Evolutionary conservation across 2,797 vertebrate species (phyloP).

Genomic region (Botia almorhae): DNA sequence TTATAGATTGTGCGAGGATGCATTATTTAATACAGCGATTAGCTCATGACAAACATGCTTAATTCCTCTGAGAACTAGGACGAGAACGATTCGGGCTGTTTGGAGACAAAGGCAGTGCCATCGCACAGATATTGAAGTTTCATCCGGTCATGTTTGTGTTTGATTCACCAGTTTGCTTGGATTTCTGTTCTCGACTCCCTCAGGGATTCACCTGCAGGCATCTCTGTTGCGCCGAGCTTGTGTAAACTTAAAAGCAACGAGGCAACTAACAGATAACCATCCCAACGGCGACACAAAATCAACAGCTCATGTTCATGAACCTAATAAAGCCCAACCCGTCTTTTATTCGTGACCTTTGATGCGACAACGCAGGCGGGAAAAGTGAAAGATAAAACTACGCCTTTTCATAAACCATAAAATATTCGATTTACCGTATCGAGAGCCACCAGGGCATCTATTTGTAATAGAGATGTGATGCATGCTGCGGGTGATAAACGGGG

Average conservation of each 20-base stretch:
- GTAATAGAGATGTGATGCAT: conserved; percentile 73
- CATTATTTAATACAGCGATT: conserved; percentile 78
- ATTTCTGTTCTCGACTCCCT: not conserved
- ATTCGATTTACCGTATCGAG: conserved; percentile 82
- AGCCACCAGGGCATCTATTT: conserved; percentile 73
- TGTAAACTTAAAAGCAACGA: conserved; percentile 9
- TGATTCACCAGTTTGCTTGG: not conserved
- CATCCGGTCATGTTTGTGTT: not conserved
- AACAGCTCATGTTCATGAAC: conserved; percentile 67
- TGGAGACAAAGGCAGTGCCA: not conserved
- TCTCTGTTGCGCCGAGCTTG: too few species aligned
- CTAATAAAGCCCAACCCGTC: conserved; percentile 74
- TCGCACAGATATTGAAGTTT: conserved; percentile 1
- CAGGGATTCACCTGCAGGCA: not conserved
- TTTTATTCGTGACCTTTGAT: conserved; percentile 52
- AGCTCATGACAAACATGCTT: conserved; percentile 75
- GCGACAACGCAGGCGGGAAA: conserved; percentile 72
- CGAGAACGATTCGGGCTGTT: not conserved
- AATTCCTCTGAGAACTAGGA: conserved; percentile 32
- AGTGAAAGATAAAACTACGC: conserved; percentile 70
- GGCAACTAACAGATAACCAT: conserved; percentile 31
- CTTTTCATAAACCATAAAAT: conserved; percentile 80
- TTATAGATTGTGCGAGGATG: conserved; percentile 77
- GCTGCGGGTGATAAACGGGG: conserved; percentile 77
- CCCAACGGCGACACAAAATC: conserved; percentile 54